Evolutionary conservation across 2,797 vertebrate genomes (phyloP), one percentile per base, ranked within the genome.

Genomic region (Melanotaenia parkinsoni): DNA sequence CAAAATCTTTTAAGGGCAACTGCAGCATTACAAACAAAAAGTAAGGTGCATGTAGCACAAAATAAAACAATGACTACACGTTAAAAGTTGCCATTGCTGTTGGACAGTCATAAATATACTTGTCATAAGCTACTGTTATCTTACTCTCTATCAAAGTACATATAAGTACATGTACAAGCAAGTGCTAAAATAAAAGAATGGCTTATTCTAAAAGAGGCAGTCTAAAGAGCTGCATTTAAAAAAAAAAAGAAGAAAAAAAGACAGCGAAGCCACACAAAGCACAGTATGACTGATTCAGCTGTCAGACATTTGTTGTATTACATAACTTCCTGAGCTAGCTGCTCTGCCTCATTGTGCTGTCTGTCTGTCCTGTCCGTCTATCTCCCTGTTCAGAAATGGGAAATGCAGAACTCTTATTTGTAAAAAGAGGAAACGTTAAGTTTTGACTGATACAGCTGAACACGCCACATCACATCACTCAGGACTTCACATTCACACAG

Each of bases 361-460:
- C 45, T 71, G 22, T 40, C 5, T 63, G 5, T 32, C 32, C 10
- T 32, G 8, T 4, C 35, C 12, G 50, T 58, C 56, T 83, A 33
- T 62, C 10, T 59, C 16, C 58, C 28, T 63, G 65, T 58, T 87
- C 63, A 74, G 80, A 83, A 83, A 45, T 58, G 67, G 81, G 80
- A 87, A 92, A 92, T 86, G 82, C 50, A 66, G 90, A 93, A 93
- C 86, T 88, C 72, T 81, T 82, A 82, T 82, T 90, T 86, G 26
- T 91, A 78, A 91, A 91, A 92, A 92, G 87, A 47, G 88, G 92
- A 92, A 93, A 83, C 0, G 63, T 58, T 54, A 62, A 84, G 57
- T 82, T 85, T 70, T 83, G 67, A 37, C 82, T 61, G 87, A 82
- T 75, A 84, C 77, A 74, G 69, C 77, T n/a, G 76, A 35, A 43